A percentile compares a stretch with the other conserved stretches of the same genome.
Conservation (phyloP, 2,888 invertebrate genomes). For the Hemistola chrysoprasaria region DNA sequence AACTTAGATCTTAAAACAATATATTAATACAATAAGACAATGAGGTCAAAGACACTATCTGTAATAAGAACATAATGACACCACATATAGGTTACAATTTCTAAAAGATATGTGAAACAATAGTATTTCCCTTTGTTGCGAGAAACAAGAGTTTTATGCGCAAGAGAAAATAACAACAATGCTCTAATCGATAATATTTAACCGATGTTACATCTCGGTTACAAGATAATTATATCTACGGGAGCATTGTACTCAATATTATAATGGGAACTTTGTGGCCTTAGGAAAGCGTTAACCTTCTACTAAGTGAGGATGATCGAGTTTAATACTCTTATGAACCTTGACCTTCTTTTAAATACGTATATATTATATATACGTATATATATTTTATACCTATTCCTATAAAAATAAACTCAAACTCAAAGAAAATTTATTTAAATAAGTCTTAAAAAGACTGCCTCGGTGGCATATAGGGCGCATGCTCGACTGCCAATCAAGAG, state of each 20-base stretch:
- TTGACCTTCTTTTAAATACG: no score
- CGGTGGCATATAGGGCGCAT: no score
- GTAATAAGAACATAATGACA: conserved; percentile 13
- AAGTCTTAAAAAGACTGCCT: no score
- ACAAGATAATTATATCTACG: conserved; percentile 12
- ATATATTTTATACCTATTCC: no score
- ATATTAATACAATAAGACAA: conserved; percentile 1
- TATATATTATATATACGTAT: no score
- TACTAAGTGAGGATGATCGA: neutral
- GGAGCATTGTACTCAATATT: conserved; percentile 1
- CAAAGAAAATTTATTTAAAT: no score
- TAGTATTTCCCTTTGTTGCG: conserved; percentile 28
- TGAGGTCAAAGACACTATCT: conserved; percentile 14
- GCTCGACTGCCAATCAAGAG: no score
- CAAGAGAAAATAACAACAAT: conserved; percentile 33
- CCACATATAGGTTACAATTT: conserved; percentile 37
- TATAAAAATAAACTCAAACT: no score
- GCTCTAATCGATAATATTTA: conserved; percentile 10
- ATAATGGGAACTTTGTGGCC: neutral
- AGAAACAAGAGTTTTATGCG: conserved; percentile 26
- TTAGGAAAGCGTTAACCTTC: conserved; percentile 4
- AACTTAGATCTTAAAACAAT: no score
- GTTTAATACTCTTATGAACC: no score
- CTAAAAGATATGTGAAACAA: conserved; percentile 35
- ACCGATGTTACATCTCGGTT: conserved; percentile 16